Evolutionary conservation across 1,140 invertebrate species (phyloP).

Genomic region (Drosophila punjabiensis): DNA sequence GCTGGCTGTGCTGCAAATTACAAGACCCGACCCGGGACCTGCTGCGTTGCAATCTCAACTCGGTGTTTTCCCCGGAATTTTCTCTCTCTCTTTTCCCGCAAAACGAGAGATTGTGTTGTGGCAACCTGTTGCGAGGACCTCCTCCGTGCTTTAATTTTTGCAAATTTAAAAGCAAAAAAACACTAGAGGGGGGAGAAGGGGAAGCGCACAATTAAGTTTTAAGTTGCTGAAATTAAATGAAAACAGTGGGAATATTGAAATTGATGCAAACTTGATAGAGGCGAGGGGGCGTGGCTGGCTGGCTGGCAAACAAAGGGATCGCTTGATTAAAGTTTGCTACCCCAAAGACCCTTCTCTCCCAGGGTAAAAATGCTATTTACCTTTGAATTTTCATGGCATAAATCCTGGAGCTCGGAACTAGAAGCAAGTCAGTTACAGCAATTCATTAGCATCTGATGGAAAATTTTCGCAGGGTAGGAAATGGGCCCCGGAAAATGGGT

Average conservation of each 20-base stretch:
- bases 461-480: neutral
- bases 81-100: slow-evolving; percentile 2
- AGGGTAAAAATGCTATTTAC: slow-evolving; percentile 65
- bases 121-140: slow-evolving; percentile 73
- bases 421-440: slow-evolving; percentile 72
- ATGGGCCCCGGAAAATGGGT: slow-evolving; percentile 20
- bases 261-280: slow-evolving; percentile 79
- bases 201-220: slow-evolving; percentile 83
- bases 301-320: slow-evolving; percentile 65
- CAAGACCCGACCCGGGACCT: slow-evolving; percentile 68
- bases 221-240: slow-evolving; percentile 82
- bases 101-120: slow-evolving; percentile 59
- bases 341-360: neutral
- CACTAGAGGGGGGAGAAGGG: slow-evolving; percentile 16
- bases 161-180: slow-evolving; percentile 72
- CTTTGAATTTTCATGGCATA: slow-evolving; percentile 80
- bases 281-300: slow-evolving; percentile 8
- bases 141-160: slow-evolving; percentile 73
- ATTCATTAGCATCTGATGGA: slow-evolving; percentile 69
- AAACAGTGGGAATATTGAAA: slow-evolving; percentile 84
- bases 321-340: slow-evolving; percentile 75
- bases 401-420: slow-evolving; percentile 53
- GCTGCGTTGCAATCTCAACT: slow-evolving; percentile 64
- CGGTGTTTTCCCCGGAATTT: slow-evolving; percentile 6
- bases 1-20: slow-evolving; percentile 73